These are phyloP conservation scores for Camptogramma bilineatum DNA, from an alignment of 2,888 invertebrate species.

Conservation along the genomic window DNA sequence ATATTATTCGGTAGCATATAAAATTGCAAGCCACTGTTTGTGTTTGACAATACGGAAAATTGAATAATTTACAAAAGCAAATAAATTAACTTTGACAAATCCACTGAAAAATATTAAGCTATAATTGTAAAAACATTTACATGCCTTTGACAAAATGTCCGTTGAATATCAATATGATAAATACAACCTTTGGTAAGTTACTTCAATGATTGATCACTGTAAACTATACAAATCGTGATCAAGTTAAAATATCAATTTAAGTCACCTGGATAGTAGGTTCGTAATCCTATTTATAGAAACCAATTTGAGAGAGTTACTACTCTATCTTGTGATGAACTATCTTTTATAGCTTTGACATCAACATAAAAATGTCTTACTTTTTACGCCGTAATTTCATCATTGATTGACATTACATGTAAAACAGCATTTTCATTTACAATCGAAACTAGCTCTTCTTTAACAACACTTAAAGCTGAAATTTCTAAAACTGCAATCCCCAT, in stretches of 20 bases:
- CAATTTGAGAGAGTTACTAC: slow-evolving; percentile 28
- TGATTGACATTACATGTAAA: slow-evolving; percentile 47
- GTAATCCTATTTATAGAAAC: slow-evolving; percentile 14
- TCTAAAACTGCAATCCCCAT: slow-evolving; percentile 27
- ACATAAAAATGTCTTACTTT: slow-evolving; percentile 55
- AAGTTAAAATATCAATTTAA: background rate
- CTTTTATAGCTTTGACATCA: slow-evolving; percentile 47
- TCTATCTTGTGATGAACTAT: slow-evolving; percentile 33
- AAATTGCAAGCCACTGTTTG: background rate
- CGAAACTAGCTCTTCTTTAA: slow-evolving; percentile 17
- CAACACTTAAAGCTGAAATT: slow-evolving; percentile 35
- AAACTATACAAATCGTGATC: background rate
- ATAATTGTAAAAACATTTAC: background rate
- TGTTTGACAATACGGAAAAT: background rate
- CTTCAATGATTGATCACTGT: background rate
- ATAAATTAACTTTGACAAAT: background rate
- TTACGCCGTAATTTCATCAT: slow-evolving; percentile 44
- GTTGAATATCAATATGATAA: background rate
- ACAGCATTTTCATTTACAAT: slow-evolving; percentile 31
- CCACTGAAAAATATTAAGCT: background rate
- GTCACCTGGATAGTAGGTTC: background rate
- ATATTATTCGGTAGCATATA: background rate
- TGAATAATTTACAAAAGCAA: background rate
- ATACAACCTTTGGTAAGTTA: background rate
- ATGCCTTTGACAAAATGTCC: background rate